A percentile compares a stretch with the other conserved stretches of the same genome.
Evolutionary conservation across 2,113 vertebrate species (phyloP).

Genomic region (Cacatua alba): DNA sequence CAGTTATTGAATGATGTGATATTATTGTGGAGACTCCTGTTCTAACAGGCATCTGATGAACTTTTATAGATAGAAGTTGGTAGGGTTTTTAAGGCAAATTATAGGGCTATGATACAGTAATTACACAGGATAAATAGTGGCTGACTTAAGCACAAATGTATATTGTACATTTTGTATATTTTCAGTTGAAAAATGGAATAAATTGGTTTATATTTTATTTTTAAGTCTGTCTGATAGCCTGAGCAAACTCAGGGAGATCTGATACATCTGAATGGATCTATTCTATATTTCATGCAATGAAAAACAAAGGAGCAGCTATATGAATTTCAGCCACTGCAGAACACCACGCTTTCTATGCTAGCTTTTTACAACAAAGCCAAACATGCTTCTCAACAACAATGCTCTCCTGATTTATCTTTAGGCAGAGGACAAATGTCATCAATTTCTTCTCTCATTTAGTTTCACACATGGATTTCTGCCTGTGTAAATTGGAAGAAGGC

Average conservation of each 20-base stretch:
- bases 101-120: not conserved
- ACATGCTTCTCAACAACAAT: not conserved
- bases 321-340: not conserved
- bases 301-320: not conserved
- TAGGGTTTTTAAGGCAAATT: not conserved
- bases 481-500: not conserved
- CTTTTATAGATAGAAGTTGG: not conserved
- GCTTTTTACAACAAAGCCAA: not conserved
- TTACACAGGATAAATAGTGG: not conserved
- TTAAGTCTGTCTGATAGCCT: not conserved
- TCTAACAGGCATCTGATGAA: not conserved
- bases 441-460: not conserved
- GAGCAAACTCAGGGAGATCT: not conserved
- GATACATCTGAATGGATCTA: not conserved
- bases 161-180: not conserved
- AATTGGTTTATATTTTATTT: not conserved
- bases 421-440: not conserved
- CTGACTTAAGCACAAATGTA: not conserved
- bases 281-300: not conserved
- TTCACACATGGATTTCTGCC: not conserved
- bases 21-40: not conserved
- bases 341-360: accelerated
- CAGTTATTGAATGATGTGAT: not conserved
- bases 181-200: not conserved
- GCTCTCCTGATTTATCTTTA: not conserved